Evolutionary conservation across 2,113 vertebrate species (phyloP).

Genomic region (Aleadryas rufinucha): DNA sequence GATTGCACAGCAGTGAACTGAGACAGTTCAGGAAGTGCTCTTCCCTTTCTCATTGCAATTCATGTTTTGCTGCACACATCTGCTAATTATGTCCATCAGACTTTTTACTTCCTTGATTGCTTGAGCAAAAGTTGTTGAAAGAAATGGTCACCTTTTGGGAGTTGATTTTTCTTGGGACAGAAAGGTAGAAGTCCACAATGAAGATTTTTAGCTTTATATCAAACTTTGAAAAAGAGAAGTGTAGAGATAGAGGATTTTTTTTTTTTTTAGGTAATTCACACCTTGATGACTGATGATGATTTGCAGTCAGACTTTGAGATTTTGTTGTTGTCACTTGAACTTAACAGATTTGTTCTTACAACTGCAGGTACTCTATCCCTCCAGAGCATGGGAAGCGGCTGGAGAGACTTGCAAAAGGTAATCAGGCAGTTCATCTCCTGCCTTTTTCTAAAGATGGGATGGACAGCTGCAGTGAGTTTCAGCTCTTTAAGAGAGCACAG

Average conservation of each 20-base stretch:
- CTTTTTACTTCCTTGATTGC: background rate
- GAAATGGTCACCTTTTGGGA: background rate
- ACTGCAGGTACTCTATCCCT: conserved; percentile 89
- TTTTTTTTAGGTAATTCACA: background rate
- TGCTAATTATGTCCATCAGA: background rate
- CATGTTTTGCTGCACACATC: background rate
- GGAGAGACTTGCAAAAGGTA: conserved; percentile 96
- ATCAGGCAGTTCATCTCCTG: background rate
- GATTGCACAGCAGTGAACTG: background rate
- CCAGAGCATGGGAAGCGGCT: conserved; percentile 93
- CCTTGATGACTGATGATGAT: background rate
- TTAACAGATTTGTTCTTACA: background rate
- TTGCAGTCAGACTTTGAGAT: background rate
- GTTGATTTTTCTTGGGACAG: background rate
- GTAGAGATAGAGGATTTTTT: background rate
- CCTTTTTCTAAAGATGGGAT: background rate
- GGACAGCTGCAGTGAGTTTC: background rate
- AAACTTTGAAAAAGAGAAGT: background rate
- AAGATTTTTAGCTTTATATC: background rate
- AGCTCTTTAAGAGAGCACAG: background rate
- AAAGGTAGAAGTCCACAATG: background rate
- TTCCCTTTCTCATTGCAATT: background rate
- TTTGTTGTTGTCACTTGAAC: background rate
- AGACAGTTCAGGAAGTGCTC: background rate
- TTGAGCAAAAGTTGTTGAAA: background rate